These are phyloP conservation scores for Botia almorhae DNA, from an alignment of 2,797 vertebrate species.

Conservation along the genomic window DNA sequence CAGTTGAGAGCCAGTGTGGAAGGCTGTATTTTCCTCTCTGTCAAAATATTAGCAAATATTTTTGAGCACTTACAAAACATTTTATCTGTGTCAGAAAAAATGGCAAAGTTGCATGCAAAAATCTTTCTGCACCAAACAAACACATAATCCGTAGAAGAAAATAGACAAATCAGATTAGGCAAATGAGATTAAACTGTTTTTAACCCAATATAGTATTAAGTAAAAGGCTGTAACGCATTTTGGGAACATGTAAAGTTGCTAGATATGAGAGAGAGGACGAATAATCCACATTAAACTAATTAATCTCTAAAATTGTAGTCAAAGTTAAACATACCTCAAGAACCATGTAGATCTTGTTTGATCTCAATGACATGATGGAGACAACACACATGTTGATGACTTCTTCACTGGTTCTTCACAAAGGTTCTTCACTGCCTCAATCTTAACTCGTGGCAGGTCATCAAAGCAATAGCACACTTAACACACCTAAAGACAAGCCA, in stretches of 20 bases:
- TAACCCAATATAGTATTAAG: background rate
- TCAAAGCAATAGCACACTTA: conserved; percentile 72
- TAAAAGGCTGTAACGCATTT: too few relatives aligned
- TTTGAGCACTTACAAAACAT: background rate
- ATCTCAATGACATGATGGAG: conserved; percentile 94
- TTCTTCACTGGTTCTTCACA: conserved; percentile 46
- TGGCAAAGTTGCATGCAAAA: background rate
- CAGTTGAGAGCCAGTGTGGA: conserved; percentile 89
- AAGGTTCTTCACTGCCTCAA: conserved; percentile 93
- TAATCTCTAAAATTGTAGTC: conserved; percentile 33
- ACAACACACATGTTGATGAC: conserved; percentile 91
- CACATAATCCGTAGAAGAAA: too few relatives aligned
- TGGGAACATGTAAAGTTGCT: too few relatives aligned
- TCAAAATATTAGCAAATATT: conserved; percentile 37
- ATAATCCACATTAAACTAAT: background rate
- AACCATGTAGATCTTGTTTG: conserved; percentile 91
- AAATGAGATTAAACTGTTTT: background rate
- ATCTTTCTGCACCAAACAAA: background rate
- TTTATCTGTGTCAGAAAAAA: background rate
- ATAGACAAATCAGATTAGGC: too few relatives aligned
- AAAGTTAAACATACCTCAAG: conserved; percentile 81
- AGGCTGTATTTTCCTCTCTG: conserved; percentile 89
- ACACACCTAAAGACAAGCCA: background rate
- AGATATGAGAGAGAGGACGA: background rate
- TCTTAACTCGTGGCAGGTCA: conserved; percentile 91